phyloP scores from a whole-genome alignment of 2,797 vertebrate species.

The Tadarida brasiliensis region DNA sequence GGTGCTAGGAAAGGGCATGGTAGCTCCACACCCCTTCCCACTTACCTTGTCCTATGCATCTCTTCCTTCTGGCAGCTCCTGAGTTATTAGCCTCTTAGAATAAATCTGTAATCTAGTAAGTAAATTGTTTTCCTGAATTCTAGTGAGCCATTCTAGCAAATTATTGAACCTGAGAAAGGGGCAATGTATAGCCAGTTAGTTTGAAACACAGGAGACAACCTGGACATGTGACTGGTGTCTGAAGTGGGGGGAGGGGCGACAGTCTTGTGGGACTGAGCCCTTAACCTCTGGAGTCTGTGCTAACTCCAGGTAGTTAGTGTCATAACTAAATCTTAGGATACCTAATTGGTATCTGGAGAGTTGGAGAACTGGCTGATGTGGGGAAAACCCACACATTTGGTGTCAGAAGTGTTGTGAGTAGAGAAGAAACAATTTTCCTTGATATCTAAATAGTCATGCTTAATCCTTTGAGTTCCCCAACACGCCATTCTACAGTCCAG shows the following conservation, averaged over 20 bases:
- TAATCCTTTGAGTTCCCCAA: neutral
- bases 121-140: neutral
- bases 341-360: neutral
- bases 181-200: neutral
- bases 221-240: neutral
- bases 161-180: neutral
- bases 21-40: neutral
- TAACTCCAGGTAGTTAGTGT: neutral
- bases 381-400: neutral
- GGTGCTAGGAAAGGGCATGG: neutral
- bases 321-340: neutral
- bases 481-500: neutral
- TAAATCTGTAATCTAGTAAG: neutral
- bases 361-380: neutral
- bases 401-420: neutral
- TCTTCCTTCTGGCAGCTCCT: neutral
- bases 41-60: neutral
- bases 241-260: neutral
- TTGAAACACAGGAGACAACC: neutral
- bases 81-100: neutral
- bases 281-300: neutral
- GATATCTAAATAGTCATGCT: neutral
- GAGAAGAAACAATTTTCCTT: slow-evolving; percentile 29
- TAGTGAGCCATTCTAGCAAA: neutral
- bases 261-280: neutral